phyloP scores from a whole-genome alignment of 2,113 vertebrate genomes.

The Promerops cafer region DNA sequence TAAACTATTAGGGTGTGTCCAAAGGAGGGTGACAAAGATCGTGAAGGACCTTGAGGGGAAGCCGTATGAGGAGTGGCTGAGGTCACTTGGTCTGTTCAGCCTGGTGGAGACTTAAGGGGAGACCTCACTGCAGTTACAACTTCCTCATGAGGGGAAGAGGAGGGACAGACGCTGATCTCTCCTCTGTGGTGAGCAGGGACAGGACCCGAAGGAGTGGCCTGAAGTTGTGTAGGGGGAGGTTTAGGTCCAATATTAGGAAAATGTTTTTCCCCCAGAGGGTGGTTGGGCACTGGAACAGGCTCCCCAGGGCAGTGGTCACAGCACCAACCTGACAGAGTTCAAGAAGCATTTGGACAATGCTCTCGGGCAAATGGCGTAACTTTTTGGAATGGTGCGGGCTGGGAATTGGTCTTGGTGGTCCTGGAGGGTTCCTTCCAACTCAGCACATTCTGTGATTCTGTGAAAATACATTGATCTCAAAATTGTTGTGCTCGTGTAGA shows the following conservation, averaged over 20 bases:
- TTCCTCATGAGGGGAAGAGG: not conserved
- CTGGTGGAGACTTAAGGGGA: not conserved
- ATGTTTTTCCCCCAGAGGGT: not conserved
- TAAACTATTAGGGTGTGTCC: not conserved
- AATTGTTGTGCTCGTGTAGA: not conserved
- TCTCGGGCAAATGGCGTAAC: not conserved
- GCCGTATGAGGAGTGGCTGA: accelerated
- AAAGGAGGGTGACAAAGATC: accelerated
- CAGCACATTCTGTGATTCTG: not conserved
- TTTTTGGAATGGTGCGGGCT: not conserved
- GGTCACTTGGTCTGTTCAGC: not conserved
- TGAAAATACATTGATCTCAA: not conserved
- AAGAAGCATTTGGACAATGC: accelerated
- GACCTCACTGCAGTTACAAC: not conserved
- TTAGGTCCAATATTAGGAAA: not conserved
- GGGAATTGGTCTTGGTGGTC: not conserved
- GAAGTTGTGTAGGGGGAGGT: not conserved
- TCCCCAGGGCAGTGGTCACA: not conserved
- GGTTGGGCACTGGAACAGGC: not conserved
- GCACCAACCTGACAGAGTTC: not conserved
- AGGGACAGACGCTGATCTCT: not conserved
- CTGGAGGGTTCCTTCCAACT: not conserved
- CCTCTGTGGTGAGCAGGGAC: not conserved
- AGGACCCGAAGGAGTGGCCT: not conserved
- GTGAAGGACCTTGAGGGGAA: not conserved